phyloP scores from a whole-genome alignment of 2,888 invertebrate species.

The Parascotia fuliginaria region DNA sequence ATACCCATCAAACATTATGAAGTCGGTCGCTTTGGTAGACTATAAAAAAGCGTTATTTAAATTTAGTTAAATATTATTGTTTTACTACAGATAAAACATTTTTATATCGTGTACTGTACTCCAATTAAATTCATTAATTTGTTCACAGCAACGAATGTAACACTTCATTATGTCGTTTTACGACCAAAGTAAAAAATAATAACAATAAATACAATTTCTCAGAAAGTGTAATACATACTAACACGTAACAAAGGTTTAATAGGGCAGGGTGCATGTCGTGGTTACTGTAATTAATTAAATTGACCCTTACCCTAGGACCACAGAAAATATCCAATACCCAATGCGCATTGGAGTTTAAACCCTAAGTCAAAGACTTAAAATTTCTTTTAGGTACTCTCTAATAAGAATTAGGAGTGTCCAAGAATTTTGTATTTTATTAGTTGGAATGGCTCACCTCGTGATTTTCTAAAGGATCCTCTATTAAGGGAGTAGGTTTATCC shows the following conservation, averaged over 20 bases:
- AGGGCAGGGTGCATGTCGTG: conserved; percentile 71
- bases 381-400: conserved; percentile 41
- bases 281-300: conserved; percentile 77
- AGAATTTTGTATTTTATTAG: conserved; percentile 71
- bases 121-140: not conserved
- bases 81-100: no score
- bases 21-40: no score
- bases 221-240: conserved; percentile 59
- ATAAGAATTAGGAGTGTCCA: conserved; percentile 56
- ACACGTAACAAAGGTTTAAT: conserved; percentile 71
- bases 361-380: conserved; percentile 50
- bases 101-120: no score
- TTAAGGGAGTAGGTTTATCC: conserved; percentile 63
- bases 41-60: no score
- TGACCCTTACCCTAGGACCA: conserved; percentile 69
- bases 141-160: not conserved
- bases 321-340: conserved; percentile 52
- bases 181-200: conserved; percentile 46
- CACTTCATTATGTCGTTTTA: not conserved
- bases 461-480: conserved; percentile 65
- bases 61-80: no score
- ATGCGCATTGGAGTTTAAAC: conserved; percentile 54
- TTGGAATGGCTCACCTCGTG: conserved; percentile 64
- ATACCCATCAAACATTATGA: no score
- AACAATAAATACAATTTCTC: conserved; percentile 56